A percentile compares a stretch with the other conserved stretches of the same genome.
These are phyloP conservation scores for Toxotes chatareus DNA, from an alignment of 2,113 vertebrate genomes.

Conservation along the genomic window DNA sequence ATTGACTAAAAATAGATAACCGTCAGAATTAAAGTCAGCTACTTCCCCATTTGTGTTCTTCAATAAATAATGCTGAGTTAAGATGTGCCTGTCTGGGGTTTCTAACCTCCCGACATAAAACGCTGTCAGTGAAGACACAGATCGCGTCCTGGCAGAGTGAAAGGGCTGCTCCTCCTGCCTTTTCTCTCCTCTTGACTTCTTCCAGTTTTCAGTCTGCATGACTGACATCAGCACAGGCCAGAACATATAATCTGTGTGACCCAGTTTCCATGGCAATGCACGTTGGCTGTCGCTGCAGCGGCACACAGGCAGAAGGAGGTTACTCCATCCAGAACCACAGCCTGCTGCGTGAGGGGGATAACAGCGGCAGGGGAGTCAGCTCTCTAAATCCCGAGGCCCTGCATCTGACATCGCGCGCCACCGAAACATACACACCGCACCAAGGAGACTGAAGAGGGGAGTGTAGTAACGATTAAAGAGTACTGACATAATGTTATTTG, in stretches of 20 bases:
- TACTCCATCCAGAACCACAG: slow-evolving; percentile 64
- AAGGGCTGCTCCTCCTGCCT: slow-evolving; percentile 49
- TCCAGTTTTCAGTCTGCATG: slow-evolving; percentile 67
- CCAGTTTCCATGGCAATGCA: slow-evolving; percentile 80
- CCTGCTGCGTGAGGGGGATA: slow-evolving; percentile 49
- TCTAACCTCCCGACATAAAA: slow-evolving; percentile 14
- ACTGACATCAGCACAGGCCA: slow-evolving; percentile 70
- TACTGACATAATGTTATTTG: slow-evolving; percentile 28
- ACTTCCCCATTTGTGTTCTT: too few relatives aligned
- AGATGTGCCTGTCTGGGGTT: background rate
- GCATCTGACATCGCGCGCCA: slow-evolving; percentile 46
- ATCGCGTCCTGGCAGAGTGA: slow-evolving; percentile 6
- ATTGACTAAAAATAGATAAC: background rate
- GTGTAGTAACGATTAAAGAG: slow-evolving; percentile 14
- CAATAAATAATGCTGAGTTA: background rate
- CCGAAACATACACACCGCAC: slow-evolving; percentile 13
- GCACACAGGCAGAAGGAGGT: slow-evolving; percentile 70
- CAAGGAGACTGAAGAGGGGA: slow-evolving; percentile 13
- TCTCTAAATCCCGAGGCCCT: slow-evolving; percentile 58
- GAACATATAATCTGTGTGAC: slow-evolving; percentile 80
- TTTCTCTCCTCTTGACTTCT: slow-evolving; percentile 50
- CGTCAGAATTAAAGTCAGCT: too few relatives aligned
- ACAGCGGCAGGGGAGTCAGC: slow-evolving; percentile 42
- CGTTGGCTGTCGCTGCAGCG: slow-evolving; percentile 57
- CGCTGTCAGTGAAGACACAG: slow-evolving; percentile 15